phyloP scores from a whole-genome alignment of 1,140 invertebrate species.

The Diabrotica undecimpunctata region DNA sequence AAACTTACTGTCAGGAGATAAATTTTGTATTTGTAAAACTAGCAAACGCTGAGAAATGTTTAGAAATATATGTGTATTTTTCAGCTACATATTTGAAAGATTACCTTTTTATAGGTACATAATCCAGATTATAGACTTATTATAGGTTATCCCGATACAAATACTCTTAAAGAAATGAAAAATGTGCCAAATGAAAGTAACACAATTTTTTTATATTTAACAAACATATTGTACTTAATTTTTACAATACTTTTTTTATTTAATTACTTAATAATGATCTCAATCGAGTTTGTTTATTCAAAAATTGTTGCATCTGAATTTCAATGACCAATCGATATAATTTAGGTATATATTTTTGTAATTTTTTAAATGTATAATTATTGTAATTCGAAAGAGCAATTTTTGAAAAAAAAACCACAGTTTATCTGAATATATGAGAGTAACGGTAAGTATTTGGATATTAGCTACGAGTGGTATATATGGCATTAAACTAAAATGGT shows the following conservation, averaged over 20 bases:
- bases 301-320: neutral
- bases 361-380: neutral
- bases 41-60: no score
- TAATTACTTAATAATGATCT: neutral
- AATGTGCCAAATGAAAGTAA: conserved; percentile 33
- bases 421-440: no score
- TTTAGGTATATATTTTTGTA: neutral
- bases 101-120: no score
- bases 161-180: neutral
- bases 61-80: no score
- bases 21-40: no score
- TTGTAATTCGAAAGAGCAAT: neutral
- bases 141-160: no score
- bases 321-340: neutral
- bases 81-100: no score
- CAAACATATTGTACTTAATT: conserved; percentile 22
- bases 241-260: conserved; percentile 16
- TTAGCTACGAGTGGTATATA: no score
- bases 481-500: no score
- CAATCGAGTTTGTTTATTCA: conserved; percentile 6
- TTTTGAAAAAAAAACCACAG: neutral
- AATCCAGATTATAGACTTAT: no score
- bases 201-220: conserved; percentile 21
- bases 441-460: no score
- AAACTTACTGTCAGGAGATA: neutral